Base-by-base conservation (phyloP, 2,888 invertebrate species). In the Epinotia ramella region DNA sequence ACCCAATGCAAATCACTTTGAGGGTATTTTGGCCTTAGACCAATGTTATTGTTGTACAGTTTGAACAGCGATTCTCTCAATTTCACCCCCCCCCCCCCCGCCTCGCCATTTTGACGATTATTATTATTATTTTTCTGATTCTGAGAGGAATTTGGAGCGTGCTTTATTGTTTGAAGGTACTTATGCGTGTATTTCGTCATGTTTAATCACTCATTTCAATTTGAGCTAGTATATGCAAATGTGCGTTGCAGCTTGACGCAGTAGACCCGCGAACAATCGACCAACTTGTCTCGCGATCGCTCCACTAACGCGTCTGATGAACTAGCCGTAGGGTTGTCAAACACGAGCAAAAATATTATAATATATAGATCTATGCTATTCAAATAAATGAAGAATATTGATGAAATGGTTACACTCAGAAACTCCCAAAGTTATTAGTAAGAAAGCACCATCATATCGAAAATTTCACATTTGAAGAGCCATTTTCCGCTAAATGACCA, bases 211-310 rank as follows among this genome's bases (percentile, higher is more conserved):
- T 73, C 73, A 73, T 73, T 67, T 63, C 33, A 67, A 67, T 73
- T 69, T 63, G 63, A 65, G 40, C 13, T 16, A 24, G 60, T 24
- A 46, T 69, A 74, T 75, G 75, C 75, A 71, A 75, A 75, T 75
- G 46, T 44, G 57, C 62, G 44, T 59, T 65, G 69, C 73, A 66
- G 73, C 56, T 66, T 16, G 60, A 73, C 56, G 57, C 44, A 18
- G 69, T 11, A 40, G 53, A 33, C 12, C 59, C 28, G 44, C 65
- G 60, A 75, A 75, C 75, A 75, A 75, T 75, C 75, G 65, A 24
- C 59, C 70, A 75, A 75, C 75, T 75, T 66, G 75, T 75, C 75
- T 75, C 24, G 70, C 40, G 75, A 75, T 75, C 75, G 75, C 75
- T 75, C 70, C 60, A 75, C 65, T 70, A 75, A 75, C 70, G 75